Evolutionary conservation across 2,888 invertebrate genomes (phyloP), one percentile per base, ranked within the genome.

Genomic region (Lomographa bimaculata): DNA sequence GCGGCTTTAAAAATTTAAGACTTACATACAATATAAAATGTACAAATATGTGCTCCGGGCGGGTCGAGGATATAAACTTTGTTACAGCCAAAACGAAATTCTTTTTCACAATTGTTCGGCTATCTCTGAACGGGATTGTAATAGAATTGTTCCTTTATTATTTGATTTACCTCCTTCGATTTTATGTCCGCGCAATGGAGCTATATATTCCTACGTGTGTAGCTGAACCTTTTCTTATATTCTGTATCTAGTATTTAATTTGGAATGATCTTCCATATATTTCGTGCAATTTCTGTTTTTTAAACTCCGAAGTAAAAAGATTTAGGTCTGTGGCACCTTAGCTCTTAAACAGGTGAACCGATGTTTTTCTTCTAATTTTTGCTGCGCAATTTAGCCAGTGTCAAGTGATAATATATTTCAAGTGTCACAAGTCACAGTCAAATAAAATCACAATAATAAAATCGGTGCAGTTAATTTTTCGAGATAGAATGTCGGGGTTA

Each of bases 131-230:
- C 71, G 57, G 73, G 67, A 62, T 70, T 52, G 72, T 86, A 83
- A 86, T 75, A 65, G 63, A 78, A 85, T 86, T 83, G 80, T 43
- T 76, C 84, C 79, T 77, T 76, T 85, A 76, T 85, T 84, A 86
- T 84, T 84, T 79, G 83, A 84, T 85, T 85, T 85, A 53, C 71
- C 61, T 76, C 74, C 71, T 73, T 72, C 70, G 71, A 76, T 80
- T 82, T 81, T 79, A 79, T 78, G 64, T 71, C 66, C 60, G 51
- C 71, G 73, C 73, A 77, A 81, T 78, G 75, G 77, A 71, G 75
- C 71, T 74, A 74, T 71, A 3, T 14, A n/a, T n/a, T n/a, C n/a
- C 72, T 67, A 51, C 59, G 60, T 58, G 18, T 60, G 60, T 57
- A 47, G 52, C 50, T 54, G 57, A 52, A 68, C 65, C 60, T 57